These are phyloP conservation scores for Amphipoea oculea DNA, from an alignment of 2,888 invertebrate genomes.

Conservation along the genomic window DNA sequence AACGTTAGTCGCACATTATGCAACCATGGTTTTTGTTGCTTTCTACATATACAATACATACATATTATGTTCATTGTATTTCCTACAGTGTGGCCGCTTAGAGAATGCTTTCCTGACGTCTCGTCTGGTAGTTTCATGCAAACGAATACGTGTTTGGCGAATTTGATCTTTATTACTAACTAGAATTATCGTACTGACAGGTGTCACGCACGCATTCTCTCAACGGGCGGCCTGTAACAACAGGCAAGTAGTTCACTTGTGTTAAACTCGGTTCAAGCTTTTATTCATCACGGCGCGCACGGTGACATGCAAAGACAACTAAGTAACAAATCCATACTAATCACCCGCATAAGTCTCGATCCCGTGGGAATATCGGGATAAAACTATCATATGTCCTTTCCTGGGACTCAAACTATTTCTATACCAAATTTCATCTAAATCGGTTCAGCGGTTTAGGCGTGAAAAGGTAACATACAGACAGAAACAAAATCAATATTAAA, in stretches of 20 bases:
- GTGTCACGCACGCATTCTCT: neutral
- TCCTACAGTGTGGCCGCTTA: neutral
- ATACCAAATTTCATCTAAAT: too few relatives aligned
- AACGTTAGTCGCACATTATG: neutral
- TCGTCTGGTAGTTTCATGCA: neutral
- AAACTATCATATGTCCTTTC: too few relatives aligned
- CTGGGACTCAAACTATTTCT: too few relatives aligned
- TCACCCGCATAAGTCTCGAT: too few relatives aligned
- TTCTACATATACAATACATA: neutral
- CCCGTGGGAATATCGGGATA: too few relatives aligned
- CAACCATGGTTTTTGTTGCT: conserved; percentile 11
- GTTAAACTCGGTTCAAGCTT: conserved; percentile 20
- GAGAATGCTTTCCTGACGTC: neutral
- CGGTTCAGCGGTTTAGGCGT: too few relatives aligned
- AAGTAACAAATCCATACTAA: neutral
- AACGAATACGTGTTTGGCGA: neutral
- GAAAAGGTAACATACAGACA: too few relatives aligned
- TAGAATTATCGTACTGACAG: neutral
- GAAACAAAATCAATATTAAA: neutral
- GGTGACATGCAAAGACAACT: conserved; percentile 1
- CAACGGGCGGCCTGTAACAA: conserved; percentile 3
- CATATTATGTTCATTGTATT: neutral
- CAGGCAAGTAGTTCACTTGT: conserved; percentile 2
- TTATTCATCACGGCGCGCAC: conserved; percentile 2
- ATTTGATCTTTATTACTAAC: neutral